These are phyloP conservation scores for Drosophila sordidapex DNA, from an alignment of 2,888 invertebrate genomes.

Conservation along the genomic window DNA sequence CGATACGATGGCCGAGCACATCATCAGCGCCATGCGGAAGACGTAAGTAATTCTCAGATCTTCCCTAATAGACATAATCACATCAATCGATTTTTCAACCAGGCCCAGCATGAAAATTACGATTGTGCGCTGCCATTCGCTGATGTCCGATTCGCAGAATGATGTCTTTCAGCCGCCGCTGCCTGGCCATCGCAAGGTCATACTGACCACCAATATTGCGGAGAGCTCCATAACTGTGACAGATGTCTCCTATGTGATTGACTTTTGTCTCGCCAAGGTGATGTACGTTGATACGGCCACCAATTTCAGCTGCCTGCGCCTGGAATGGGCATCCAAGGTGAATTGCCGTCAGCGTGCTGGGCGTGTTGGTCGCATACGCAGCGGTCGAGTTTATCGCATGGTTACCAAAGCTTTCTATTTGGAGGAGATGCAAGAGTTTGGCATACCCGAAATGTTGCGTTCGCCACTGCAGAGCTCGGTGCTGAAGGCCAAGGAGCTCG, in stretches of 20 bases:
- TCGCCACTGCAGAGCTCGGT: constrained; percentile 93
- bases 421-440: constrained; percentile 86
- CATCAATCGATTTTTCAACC: constrained; percentile 5
- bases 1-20: constrained; percentile 85
- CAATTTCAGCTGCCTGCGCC: constrained; percentile 88
- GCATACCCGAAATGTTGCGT: constrained; percentile 91
- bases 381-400: constrained; percentile 94
- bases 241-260: constrained; percentile 95
- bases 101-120: constrained; percentile 43
- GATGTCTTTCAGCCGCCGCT: constrained; percentile 85
- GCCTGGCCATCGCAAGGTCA: constrained; percentile 89
- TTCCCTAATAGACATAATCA: not conserved
- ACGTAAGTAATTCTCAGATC: constrained; percentile 44
- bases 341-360: constrained; percentile 96
- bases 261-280: constrained; percentile 96
- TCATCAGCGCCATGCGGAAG: constrained; percentile 15
- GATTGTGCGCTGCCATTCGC: constrained; percentile 88
- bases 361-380: constrained; percentile 94
- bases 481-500: constrained; percentile 91
- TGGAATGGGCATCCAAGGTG: constrained; percentile 95
- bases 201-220: constrained; percentile 95
- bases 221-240: constrained; percentile 97
- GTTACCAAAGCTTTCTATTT: constrained; percentile 89
- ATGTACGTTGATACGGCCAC: constrained; percentile 91
- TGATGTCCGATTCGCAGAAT: constrained; percentile 91